Conservation (phyloP, 2,888 invertebrate species). For the Pterobdella sp. region DNA sequence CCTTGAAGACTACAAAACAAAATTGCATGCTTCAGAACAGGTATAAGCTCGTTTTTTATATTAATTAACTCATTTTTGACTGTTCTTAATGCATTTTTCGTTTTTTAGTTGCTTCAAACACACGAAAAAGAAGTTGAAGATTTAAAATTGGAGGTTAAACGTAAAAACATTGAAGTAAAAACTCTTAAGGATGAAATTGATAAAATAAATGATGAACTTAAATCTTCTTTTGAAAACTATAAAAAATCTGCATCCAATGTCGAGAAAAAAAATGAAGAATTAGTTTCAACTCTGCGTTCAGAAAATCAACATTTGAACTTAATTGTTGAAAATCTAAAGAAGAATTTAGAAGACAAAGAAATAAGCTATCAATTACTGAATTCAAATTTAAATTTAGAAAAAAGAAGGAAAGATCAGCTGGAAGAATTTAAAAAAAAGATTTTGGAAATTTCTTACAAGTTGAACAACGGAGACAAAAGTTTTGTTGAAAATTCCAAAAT, state of each 20-base stretch:
- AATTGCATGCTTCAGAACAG: too few species aligned
- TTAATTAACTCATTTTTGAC: too few species aligned
- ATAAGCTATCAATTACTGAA: not conserved
- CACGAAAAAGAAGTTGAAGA: not conserved
- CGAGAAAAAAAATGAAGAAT: not conserved
- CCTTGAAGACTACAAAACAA: not conserved
- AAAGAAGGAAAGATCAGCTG: not conserved
- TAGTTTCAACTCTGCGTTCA: not conserved
- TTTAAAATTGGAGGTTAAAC: constrained; percentile 20
- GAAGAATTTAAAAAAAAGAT: not conserved
- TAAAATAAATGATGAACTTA: constrained; percentile 8
- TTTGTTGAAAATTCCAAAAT: constrained; percentile 6
- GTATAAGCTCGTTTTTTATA: too few species aligned
- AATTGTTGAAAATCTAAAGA: constrained; percentile 12
- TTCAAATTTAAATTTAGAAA: constrained; percentile 2
- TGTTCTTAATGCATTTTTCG: not conserved
- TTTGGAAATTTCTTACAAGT: not conserved
- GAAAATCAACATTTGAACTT: constrained; percentile 14
- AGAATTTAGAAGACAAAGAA: constrained; percentile 7
- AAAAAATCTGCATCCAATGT: constrained; percentile 3
- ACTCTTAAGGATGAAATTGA: constrained; percentile 12
- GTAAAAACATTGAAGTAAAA: constrained; percentile 23
- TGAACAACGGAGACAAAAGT: not conserved
- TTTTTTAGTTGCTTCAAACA: not conserved
- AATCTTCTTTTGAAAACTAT: constrained; percentile 21